Evolutionary conservation across 2,888 invertebrate genomes (phyloP).

Genomic region (Thalpophila matura): DNA sequence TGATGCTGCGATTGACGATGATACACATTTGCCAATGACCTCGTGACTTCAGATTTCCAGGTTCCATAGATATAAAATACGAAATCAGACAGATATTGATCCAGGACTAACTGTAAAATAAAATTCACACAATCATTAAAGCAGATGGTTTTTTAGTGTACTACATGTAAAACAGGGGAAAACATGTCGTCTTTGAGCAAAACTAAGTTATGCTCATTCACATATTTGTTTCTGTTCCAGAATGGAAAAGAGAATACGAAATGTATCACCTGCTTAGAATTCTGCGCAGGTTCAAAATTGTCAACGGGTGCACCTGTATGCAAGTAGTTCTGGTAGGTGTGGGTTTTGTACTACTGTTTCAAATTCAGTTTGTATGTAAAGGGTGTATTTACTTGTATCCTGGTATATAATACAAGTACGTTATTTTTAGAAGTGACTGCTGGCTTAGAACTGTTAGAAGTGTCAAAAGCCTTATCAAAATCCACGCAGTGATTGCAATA

Average conservation of each 20-base stretch:
- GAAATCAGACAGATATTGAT: no score
- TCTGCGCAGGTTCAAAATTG: slow-evolving; percentile 40
- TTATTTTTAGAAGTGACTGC: not conserved
- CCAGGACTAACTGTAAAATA: no score
- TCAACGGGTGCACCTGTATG: slow-evolving; percentile 18
- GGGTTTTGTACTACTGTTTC: slow-evolving; percentile 1
- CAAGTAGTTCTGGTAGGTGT: not conserved
- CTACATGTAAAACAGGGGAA: slow-evolving; percentile 3
- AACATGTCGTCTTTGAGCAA: not conserved
- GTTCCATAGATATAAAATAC: no score
- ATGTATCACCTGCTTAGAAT: slow-evolving; percentile 45
- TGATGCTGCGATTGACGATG: no score
- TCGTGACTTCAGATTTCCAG: no score
- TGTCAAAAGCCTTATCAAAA: slow-evolving; percentile 1
- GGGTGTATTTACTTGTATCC: not conserved
- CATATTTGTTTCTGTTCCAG: slow-evolving; percentile 36
- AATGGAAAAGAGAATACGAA: slow-evolving; percentile 40
- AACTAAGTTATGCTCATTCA: slow-evolving; percentile 24
- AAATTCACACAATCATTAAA: not conserved
- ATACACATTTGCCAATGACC: no score
- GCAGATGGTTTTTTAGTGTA: not conserved
- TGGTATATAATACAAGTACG: not conserved
- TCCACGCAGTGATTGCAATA: not conserved
- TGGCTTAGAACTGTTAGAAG: not conserved
- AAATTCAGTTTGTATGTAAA: slow-evolving; percentile 5